Evolutionary conservation across 2,797 vertebrate genomes (phyloP).

Genomic region (Alfaro cultratus): DNA sequence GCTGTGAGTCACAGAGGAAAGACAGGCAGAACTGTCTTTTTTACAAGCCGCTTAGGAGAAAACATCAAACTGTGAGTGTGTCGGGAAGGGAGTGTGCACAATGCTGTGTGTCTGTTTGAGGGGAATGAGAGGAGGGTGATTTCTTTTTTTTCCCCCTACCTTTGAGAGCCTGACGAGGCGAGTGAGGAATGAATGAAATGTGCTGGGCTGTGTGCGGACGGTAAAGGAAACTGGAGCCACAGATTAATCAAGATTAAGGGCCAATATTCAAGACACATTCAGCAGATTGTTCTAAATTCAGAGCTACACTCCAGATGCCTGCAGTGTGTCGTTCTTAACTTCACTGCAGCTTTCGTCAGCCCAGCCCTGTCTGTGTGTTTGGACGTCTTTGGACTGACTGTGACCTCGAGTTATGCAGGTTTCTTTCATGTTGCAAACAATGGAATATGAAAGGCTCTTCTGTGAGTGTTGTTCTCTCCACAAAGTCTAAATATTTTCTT

Average conservation of each 20-base stretch:
- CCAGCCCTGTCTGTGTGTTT: slow-evolving; percentile 3
- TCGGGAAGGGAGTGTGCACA: background rate
- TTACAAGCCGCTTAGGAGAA: slow-evolving; percentile 44
- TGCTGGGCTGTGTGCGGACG: slow-evolving; percentile 15
- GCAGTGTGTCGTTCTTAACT: slow-evolving; percentile 8
- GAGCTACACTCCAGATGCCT: slow-evolving; percentile 21
- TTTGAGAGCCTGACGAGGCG: slow-evolving; percentile 13
- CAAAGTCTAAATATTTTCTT: background rate
- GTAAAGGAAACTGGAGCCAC: slow-evolving; percentile 29
- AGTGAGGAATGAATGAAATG: slow-evolving; percentile 42
- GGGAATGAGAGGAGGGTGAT: slow-evolving; percentile 5
- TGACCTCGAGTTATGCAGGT: slow-evolving; percentile 33
- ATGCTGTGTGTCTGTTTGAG: slow-evolving; percentile 16
- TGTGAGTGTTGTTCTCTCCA: slow-evolving; percentile 2
- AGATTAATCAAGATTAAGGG: slow-evolving; percentile 47
- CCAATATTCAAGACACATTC: slow-evolving; percentile 14
- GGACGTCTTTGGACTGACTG: background rate
- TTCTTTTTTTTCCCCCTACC: slow-evolving; percentile 4
- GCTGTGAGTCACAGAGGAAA: slow-evolving; percentile 56
- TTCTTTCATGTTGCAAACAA: slow-evolving; percentile 24
- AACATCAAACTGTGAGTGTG: slow-evolving; percentile 46
- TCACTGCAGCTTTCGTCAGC: slow-evolving; percentile 6
- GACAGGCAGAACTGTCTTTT: slow-evolving; percentile 46
- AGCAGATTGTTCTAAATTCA: slow-evolving; percentile 43
- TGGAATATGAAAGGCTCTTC: slow-evolving; percentile 3